Base-by-base conservation (phyloP, 2,797 vertebrate species). In the Darevskia mixta region DNA sequence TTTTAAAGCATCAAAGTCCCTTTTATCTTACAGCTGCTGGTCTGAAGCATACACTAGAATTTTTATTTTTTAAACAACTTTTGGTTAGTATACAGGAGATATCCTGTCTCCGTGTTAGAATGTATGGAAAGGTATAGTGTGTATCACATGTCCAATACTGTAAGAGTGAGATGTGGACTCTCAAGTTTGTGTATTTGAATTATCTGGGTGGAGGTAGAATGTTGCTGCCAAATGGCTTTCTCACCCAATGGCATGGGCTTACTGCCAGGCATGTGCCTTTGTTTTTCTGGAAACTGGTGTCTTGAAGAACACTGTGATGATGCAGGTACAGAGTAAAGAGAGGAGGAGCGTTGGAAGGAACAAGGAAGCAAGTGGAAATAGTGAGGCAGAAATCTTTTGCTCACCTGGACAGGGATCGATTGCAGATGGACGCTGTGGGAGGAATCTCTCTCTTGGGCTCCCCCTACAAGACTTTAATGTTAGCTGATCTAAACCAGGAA, bases 111-210 rank as follows among this genome's bases (percentile, higher is more conserved):
- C 45, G 10, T 29, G 79, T 75, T 55, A 27, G 80, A 43, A 41
- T 0, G 0, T 5, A 1, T 0, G 1, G 77, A 73, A 0, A 41
- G 13, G 0, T 0, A 1, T 72, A 1, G 25, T 29, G 23, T 55
- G 49, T 55, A 55, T 55, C 49, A 55, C 58, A 43, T 38, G 38
- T 8, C 23, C 10, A 29, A 18, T 49, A 49, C 18, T 49, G 32
- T 20, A 61, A 75, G 83, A 32, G 23, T 58, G 69, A 73, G 35
- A 10, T 66, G 25, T 85, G 25, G 55, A 43, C 27, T 43, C 38
- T 64, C 76, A 27, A n/a, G 15, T 38, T 61, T 41, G 38, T 76
- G 23, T 13, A 23, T 23, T 71, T 72, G 83, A 9, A 49, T 83
- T 78, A 78, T 17, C 61, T 3, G 15, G 38, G n/a, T 85, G 38